Evolutionary conservation across 2,888 invertebrate species (phyloP).

Genomic region (Hypomecis punctinalis): DNA sequence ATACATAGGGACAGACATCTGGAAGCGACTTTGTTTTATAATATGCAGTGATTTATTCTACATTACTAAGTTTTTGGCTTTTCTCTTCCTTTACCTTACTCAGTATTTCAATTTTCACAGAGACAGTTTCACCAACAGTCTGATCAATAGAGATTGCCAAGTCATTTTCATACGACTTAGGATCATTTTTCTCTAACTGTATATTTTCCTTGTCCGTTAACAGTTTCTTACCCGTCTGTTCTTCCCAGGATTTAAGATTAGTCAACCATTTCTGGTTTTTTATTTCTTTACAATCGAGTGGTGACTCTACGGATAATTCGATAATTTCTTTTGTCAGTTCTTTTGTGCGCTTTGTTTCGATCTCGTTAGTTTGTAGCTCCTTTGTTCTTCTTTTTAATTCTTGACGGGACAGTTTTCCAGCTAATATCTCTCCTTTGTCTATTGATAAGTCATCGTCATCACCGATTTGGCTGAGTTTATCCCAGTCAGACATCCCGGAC

Average conservation of each 20-base stretch:
- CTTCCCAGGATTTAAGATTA: conserved; percentile 58
- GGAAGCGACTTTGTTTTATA: too few relatives aligned
- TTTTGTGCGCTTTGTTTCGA: conserved; percentile 44
- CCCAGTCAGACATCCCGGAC: conserved; percentile 39
- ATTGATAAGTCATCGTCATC: background rate
- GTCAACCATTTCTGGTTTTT: conserved; percentile 65
- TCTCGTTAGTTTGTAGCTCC: background rate
- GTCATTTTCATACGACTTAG: conserved; percentile 48
- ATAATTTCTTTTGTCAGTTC: conserved; percentile 51
- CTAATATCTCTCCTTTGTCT: conserved; percentile 40
- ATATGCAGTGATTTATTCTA: too few relatives aligned
- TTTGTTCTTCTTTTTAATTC: conserved; percentile 24
- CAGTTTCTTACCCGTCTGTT: conserved; percentile 52
- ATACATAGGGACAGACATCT: too few relatives aligned
- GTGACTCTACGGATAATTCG: conserved; percentile 27
- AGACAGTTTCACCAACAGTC: conserved; percentile 10
- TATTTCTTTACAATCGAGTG: conserved; percentile 38
- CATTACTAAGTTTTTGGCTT: background rate
- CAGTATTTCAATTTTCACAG: conserved; percentile 16
- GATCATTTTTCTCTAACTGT: conserved; percentile 43
- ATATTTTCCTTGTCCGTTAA: conserved; percentile 60
- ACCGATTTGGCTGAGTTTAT: conserved; percentile 36
- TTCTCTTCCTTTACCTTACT: background rate
- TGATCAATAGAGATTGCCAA: conserved; percentile 61
- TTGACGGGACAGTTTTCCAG: conserved; percentile 23